These are phyloP conservation scores for Lathamus discolor DNA, from an alignment of 2,113 vertebrate genomes.

Conservation along the genomic window DNA sequence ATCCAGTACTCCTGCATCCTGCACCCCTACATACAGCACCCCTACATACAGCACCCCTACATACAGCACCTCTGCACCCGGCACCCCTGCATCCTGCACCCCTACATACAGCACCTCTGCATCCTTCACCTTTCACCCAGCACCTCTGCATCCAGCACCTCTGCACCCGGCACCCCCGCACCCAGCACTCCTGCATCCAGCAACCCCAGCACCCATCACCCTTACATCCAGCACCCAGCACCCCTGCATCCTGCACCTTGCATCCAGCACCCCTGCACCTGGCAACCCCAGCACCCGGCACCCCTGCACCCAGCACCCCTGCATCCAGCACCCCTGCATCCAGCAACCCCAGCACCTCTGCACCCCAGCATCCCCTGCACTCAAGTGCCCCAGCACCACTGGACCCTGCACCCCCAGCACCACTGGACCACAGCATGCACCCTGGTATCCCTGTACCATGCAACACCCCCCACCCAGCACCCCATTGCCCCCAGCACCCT, in stretches of 20 bases:
- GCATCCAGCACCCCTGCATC: too few relatives aligned
- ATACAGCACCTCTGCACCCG: fast-evolving
- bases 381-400: not conserved
- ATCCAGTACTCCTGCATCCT: not conserved
- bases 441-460: too few relatives aligned
- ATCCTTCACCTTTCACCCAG: too few relatives aligned
- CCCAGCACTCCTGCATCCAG: not conserved
- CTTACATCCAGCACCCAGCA: too few relatives aligned
- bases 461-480: too few relatives aligned
- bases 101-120: too few relatives aligned
- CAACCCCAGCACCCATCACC: not conserved
- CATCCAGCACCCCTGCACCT: not conserved
- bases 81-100: too few relatives aligned
- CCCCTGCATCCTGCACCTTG: not conserved
- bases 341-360: not conserved
- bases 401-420: not conserved
- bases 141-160: too few relatives aligned
- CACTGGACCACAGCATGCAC: not conserved
- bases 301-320: too few relatives aligned
- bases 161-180: not conserved
- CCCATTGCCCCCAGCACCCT: not conserved
- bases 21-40: not conserved
- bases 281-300: not conserved
- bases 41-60: too few relatives aligned
- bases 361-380: not conserved